Evolutionary conservation across 2,797 vertebrate species (phyloP), one percentile per base, ranked within the genome.

Genomic region (Spondyliosoma cantharus): DNA sequence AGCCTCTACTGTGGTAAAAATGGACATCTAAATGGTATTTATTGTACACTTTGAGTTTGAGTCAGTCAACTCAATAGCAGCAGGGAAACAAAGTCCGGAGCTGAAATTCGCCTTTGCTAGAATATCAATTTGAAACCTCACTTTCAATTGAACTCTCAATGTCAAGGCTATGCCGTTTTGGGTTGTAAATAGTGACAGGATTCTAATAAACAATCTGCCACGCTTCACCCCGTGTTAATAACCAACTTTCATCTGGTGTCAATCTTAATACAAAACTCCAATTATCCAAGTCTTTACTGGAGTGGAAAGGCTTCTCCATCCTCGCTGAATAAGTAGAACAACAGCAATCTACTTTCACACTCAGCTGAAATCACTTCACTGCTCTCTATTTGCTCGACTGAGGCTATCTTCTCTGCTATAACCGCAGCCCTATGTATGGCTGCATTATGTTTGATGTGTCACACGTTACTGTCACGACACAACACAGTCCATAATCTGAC

Each of bases 141-240:
- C 85, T 90, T 92, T 88, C 83, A 87, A 90, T 90, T 91, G 89
- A 92, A 93, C 87, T 89, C 90, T 93, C 91, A 92, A 93, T 94
- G 93, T 95, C 93, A 89, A 89, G 75, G 54, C 82, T 61, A 80
- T 87, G 82, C 82, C 72, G 73, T 92, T 93, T 93, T 90, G 78
- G 74, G 85, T 89, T 86, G 92, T 94, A 95, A 94, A 95, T 93
- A 95, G 92, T 92, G 93, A 91, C 93, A 89, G 91, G 84, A 91
- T 90, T 94, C 92, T 94, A 95, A 95, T 94, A 95, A 95, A 95
- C 93, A 95, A 93, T 94, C 93, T 92, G 90, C 90, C 87, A 93
- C 70, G 90, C 91, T 93, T 95, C 93, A 94, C 90, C 93, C 91
- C 52, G 80, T 93, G 91, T 94, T 94, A 95, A 95, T 94, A 94